Conservation (phyloP, 2,888 invertebrate genomes). For the Synergus gifuensis region DNA sequence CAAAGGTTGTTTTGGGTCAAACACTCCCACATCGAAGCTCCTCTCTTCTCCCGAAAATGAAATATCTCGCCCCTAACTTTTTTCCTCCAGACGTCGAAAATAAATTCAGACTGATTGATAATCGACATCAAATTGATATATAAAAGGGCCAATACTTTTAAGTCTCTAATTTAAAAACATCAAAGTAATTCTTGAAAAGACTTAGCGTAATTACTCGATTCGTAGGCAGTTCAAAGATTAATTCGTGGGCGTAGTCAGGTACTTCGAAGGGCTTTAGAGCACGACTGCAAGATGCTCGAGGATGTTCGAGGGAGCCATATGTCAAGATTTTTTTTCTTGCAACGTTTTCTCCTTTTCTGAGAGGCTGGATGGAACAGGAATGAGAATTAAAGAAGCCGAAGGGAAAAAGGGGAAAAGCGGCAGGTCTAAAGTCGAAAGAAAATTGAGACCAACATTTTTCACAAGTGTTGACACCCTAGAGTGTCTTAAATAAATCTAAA, state of each 20-base stretch:
- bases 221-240: background rate
- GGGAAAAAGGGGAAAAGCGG: background rate
- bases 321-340: constrained; percentile 37
- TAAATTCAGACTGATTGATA: background rate
- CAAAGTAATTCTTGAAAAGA: background rate
- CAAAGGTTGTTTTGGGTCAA: constrained; percentile 71
- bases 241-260: constrained; percentile 16
- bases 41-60: background rate
- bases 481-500: background rate
- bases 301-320: constrained; percentile 50
- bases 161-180: background rate
- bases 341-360: background rate
- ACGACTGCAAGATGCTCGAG: constrained; percentile 55
- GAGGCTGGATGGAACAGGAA: background rate
- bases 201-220: background rate
- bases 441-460: background rate
- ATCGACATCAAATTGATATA: background rate
- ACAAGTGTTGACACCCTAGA: too few species aligned
- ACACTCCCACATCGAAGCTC: constrained; percentile 56
- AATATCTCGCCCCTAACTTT: background rate
- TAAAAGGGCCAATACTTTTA: background rate
- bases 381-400: background rate
- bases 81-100: background rate
- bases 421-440: background rate
- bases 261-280: constrained; percentile 10